A percentile compares a stretch with the other conserved stretches of the same genome.
Conservation (phyloP, 2,113 vertebrate genomes). For the Herpailurus yagouaroundi region DNA sequence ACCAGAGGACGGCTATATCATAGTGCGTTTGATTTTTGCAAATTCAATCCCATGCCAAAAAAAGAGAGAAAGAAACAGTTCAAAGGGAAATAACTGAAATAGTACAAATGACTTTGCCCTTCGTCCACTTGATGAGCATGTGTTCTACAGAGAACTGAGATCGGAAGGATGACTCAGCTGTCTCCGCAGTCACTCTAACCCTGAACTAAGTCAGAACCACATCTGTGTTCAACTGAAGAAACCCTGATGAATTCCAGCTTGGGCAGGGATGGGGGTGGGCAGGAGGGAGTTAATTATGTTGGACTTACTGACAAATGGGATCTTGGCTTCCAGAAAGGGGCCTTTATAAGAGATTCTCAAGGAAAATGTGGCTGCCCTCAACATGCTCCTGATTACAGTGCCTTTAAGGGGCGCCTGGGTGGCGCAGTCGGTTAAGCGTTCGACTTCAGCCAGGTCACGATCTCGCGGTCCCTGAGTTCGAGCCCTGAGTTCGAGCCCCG, state of each 20-base stretch:
- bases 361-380: not conserved
- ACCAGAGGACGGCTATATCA: not conserved
- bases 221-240: not conserved
- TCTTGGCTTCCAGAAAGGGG: not conserved
- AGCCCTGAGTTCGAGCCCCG: too few relatives aligned
- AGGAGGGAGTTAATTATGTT: not conserved
- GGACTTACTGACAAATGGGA: not conserved
- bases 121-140: not conserved
- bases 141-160: not conserved
- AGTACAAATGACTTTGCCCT: not conserved
- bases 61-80: not conserved
- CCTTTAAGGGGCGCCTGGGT: too few relatives aligned
- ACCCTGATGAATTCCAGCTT: not conserved
- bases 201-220: not conserved
- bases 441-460: too few relatives aligned
- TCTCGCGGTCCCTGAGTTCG: too few relatives aligned
- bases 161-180: not conserved
- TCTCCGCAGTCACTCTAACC: not conserved
- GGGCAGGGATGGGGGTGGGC: accelerated
- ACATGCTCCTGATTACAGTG: accelerated
- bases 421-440: too few relatives aligned
- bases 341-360: not conserved
- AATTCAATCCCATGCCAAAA: not conserved
- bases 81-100: not conserved
- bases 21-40: not conserved